Evolutionary conservation across 1,140 invertebrate species (phyloP), one percentile per base, ranked within the genome.

Genomic region (Rhagoletis zephyria): DNA sequence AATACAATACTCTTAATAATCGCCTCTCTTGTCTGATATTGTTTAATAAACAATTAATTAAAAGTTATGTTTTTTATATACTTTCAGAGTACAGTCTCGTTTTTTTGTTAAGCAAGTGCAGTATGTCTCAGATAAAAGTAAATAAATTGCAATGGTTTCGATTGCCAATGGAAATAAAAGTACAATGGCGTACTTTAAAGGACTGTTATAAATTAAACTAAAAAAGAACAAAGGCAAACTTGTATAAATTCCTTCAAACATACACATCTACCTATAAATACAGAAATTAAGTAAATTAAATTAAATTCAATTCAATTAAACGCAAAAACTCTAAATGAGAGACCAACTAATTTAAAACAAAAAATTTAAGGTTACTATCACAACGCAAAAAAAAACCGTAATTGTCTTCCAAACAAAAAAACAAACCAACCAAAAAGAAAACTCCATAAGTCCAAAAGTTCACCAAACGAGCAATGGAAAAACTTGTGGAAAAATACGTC

Each of bases 361-460:
- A 74, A 74, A 59, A 81, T 56, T n/a, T 56, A 19, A 4, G 4
- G 40, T 67, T 30, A 67, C 0, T 67, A 81, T 45, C 10, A 74
- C 51, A 19, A 81, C n/a, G 2, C 19, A 56, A 81, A 4, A 56
- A 56, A 30, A 30, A 30, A 30, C 14, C 74, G 16, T 81, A 30
- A 56, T 59, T 48, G 74, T 81, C 74, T 81, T 81, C 74, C 74
- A 81, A 56, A 16, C 14, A 56, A 81, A n/a, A n/a, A n/a, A n/a
- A 30, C 30, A 30, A 30, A 30, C 30, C 30, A 51, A 67, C 6
- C 40, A 65, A 70, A 63, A n/a, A 14, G 61, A 67, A 70, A 81
- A 81, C 5, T 16, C 30, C n/a, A n/a, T 81, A 51, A 56, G 6
- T 30, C 45, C 7, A 19, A 1, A 81, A 59, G 48, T 81, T 14